Evolutionary conservation across 2,113 vertebrate species (phyloP), one percentile per base, ranked within the genome.

Genomic region (Ceyx margarethae): DNA sequence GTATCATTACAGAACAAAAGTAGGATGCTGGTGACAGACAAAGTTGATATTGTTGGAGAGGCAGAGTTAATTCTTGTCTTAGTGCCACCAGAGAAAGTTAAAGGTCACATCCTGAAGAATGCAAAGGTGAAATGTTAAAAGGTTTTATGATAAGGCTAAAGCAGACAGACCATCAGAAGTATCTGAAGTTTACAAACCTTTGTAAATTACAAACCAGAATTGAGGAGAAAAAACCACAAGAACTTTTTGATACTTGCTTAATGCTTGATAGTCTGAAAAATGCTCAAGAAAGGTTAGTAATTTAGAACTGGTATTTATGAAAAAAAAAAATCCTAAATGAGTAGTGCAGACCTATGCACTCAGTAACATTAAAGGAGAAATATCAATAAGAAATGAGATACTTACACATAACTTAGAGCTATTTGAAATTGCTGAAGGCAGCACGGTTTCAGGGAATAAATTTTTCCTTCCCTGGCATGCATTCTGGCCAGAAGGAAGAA

Each of bases 371-470:
- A 82, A 62, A 74, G 66, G 33, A 87, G 61, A 94, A 93, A 80
- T 83, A 75, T 82, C 57, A 75, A 87, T 87, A 94, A 91, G 53
- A 91, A 93, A 88, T 93, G 5, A 94, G 81, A 91, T 81, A 67
- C 64, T 79, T 89, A 53, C 80, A 91, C 23, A 61, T 85, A 65
- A 82, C 78, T 79, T 89, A 93, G 51, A 81, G 73, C 67, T 93
- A 33, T 91, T 57, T 89, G 60, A 88, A 95, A 73, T 75, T 65
- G 80, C 80, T 89, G 81, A 85, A 86, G 80, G 75, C 68, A 94
- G 84, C 65, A 71, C 28, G 15, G 67, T 68, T 94, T 89, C 75
- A 74, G 78, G 78, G 85, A 96, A 90, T 91, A 84, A 73, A 25
- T 82, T 80, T 57, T 81, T 79, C 26, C 53, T 91, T 88, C 51